A percentile compares a stretch with the other conserved stretches of the same genome.
Conservation (phyloP, 2,113 vertebrate genomes). For the Eurystomus gularis region DNA sequence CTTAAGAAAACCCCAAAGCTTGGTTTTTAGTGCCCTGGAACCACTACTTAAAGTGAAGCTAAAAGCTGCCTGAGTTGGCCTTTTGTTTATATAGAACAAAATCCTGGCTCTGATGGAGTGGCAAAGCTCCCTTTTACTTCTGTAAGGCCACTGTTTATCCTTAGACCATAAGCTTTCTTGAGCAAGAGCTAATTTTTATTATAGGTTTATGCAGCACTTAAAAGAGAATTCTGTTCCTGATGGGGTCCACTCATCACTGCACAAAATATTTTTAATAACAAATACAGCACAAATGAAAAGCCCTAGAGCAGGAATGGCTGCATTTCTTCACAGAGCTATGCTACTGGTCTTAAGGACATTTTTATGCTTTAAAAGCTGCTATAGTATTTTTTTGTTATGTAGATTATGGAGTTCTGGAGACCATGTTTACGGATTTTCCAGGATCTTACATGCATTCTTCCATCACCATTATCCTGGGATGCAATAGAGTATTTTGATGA, state of each 20-base stretch:
- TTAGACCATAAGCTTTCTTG: background rate
- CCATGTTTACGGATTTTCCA: background rate
- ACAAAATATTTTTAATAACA: background rate
- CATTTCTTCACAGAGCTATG: background rate
- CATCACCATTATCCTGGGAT: background rate
- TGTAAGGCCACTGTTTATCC: background rate
- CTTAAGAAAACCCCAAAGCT: background rate
- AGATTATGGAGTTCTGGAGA: background rate
- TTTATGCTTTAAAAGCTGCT: background rate
- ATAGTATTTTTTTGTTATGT: background rate
- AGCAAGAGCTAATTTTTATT: slow-evolving; percentile 41
- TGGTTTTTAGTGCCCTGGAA: background rate
- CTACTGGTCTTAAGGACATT: background rate
- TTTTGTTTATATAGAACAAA: slow-evolving; percentile 18
- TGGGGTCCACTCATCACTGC: background rate
- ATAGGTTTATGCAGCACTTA: slow-evolving; percentile 20
- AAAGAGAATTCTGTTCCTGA: slow-evolving; percentile 2
- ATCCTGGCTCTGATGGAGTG: background rate
- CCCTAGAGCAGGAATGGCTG: background rate
- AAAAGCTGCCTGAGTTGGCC: slow-evolving; percentile 8
- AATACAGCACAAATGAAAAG: background rate
- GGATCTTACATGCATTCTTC: background rate
- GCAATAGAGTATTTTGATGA: background rate
- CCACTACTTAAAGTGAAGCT: background rate
- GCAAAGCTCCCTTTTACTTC: slow-evolving; percentile 19